Evolutionary conservation across 2,797 vertebrate genomes (phyloP), one percentile per base, ranked within the genome.

Genomic region (Microctenopoma stevenorrisi): DNA sequence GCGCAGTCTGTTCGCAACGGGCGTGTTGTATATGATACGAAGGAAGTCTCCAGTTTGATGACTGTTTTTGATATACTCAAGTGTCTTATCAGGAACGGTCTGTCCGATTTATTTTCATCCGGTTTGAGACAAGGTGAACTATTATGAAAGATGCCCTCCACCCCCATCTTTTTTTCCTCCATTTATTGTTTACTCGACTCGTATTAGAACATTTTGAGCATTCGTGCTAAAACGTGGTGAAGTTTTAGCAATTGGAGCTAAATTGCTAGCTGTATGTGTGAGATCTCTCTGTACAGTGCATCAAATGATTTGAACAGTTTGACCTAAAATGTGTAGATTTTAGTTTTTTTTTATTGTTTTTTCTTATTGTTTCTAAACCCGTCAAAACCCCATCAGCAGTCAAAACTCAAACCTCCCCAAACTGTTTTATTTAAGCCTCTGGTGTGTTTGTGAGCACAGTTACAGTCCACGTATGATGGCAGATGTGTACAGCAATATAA

Each of bases 401-500:
- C 22, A 22, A 22, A 22, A 22, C 22, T 22, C 22, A 22, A 22
- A 22, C 22, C 22, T 33, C 30, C 4, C 30, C 30, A 11, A 10
- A 13, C 56, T 54, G 52, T 78, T 85, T 72, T 79, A 84, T 82
- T 83, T 75, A 74, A 85, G 44, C 54, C 58, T 30, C 60, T 10
- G 15, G 11, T 84, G 43, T 82, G 12, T 78, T 64, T 79, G 68
- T 78, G 57, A 74, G 52, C 44, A 35, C 66, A 67, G 74, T 63
- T 61, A 14, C 8, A 52, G 46, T 25, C 63, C 18, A 4, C 22
- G 3, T 74, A 74, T 70, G 53, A 71, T 38, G 26, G 18, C 55
- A 64, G 53, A 61, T 71, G n/a, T 83, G 75, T 86, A 83, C 74
- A 86, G 79, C 50, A 55, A 58, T 67, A 50, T 54, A 52, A 64